Percentiles rank a stretch among this genome's conserved stretches.
Conservation (phyloP, 1,140 invertebrate species). For the Drosophila micromelanica region DNA sequence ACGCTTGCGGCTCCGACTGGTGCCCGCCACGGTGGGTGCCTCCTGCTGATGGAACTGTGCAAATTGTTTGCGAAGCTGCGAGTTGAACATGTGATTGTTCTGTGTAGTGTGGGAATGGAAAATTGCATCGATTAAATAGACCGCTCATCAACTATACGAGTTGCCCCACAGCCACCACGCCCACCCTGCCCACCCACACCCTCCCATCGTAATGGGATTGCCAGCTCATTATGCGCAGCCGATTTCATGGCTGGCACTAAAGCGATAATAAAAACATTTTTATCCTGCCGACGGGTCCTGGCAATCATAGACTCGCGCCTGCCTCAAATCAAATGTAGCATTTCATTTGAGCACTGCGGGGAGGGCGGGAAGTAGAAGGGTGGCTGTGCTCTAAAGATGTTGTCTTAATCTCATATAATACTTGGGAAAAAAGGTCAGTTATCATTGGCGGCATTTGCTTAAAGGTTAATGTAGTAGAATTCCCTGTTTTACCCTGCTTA, state of each 20-base stretch:
- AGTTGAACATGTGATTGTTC: constrained; percentile 89
- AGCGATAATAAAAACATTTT: constrained; percentile 65
- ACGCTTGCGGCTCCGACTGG: constrained; percentile 23
- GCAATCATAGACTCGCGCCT: constrained; percentile 53
- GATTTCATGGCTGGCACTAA: constrained; percentile 69
- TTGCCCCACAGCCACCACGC: neutral
- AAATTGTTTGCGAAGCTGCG: constrained; percentile 76
- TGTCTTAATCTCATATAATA: neutral
- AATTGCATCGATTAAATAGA: constrained; percentile 59
- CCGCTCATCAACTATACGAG: constrained; percentile 39
- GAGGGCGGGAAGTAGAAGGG: neutral
- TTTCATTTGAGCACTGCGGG: constrained; percentile 28
- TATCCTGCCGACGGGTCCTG: constrained; percentile 24
- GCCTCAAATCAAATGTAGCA: constrained; percentile 77
- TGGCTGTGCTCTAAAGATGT: neutral
- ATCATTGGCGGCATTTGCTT: neutral
- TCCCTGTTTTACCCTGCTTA: too few species aligned
- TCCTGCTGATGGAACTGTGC: constrained; percentile 60
- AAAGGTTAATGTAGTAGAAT: neutral
- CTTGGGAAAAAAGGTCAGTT: neutral
- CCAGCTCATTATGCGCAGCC: constrained; percentile 37
- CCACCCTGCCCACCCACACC: too few species aligned
- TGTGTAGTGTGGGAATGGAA: constrained; percentile 74
- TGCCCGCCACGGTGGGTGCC: constrained; percentile 14
- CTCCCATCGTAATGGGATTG: constrained; percentile 62